Evolutionary conservation across 2,113 vertebrate genomes (phyloP), one percentile per base, ranked within the genome.

Genomic region (Mormoops blainvillei): DNA sequence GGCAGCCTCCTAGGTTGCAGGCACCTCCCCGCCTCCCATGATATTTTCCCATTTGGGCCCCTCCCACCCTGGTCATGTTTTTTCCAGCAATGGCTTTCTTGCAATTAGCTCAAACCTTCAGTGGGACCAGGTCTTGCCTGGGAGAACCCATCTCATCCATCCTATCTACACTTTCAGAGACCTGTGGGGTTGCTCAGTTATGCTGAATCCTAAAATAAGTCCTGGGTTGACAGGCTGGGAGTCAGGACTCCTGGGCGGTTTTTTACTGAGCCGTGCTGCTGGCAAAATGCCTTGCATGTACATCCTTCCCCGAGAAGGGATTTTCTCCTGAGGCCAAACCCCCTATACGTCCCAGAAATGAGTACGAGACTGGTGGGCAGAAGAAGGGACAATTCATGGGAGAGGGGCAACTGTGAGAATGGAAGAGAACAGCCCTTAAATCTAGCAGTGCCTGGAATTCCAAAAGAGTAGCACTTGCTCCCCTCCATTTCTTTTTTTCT

Each of bases 261-360:
- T 97, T 95, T 96, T 88, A 85, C 31, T 88, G 84, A 94, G 50
- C 78, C 12, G 28, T 71, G 81, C 94, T 89, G 65, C 87, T 87
- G 45, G 58, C 82, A 85, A 96, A 92, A 15, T 81, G 71, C 26
- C 85, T 70, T 84, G 26, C 7, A 50, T 31, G 68, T 5, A 96
- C 61, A 56, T 74, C 78, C 15, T 96, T 95, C 63, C 9, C 50
- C 16, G 31, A 86, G 68, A 71, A 90, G 87, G 65, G 81, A 67
- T 81, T 93, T 95, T 74, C 71, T 96, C 77, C 58, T 86, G 54
- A n/a, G 93, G 68, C 45, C 77, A 82, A 94, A 89, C 22, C 38
- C 36, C 24, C 81, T 88, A 45, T 22, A 73, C 33, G 77, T 95
- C 24, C 78, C 78, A 96, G 74, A 95, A 91, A 87, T 65, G 43